Evolutionary conservation across 2,113 vertebrate genomes (phyloP), one percentile per base, ranked within the genome.

Genomic region (Murina feae): DNA sequence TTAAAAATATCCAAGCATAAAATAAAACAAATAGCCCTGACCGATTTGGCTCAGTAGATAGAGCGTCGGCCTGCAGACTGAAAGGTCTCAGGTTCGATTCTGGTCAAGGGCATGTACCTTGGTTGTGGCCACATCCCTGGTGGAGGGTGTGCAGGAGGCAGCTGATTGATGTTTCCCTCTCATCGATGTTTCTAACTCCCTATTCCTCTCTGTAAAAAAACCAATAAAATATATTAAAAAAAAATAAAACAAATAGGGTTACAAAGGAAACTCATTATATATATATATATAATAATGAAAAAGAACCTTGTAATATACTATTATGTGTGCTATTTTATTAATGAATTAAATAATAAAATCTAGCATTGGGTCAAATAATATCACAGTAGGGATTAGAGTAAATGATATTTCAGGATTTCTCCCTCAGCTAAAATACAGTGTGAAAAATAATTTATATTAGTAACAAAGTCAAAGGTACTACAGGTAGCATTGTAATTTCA

Each of bases 371-470:
- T 86, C 68, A 90, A 90, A 71, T 35, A 84, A 80, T 90, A 23
- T 60, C 68, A 85, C 80, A 93, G 39, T 21, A 81, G 39, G 1
- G 3, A 68, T 90, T n/a, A 81, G 35, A 86, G 69, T 42, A 90
- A 85, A 65, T 39, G 23, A 51, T 44, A 71, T 63, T 91, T 88
- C 65, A 91, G 82, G 42, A 87, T 83, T 65, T 53, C 35, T 37
- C 12, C 18, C 28, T 71, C 42, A 91, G 55, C 6, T 87, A 47
- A 93, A 86, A 93, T 68, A 39, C 20, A 0, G 28, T 10, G 23
- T 90, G 53, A 78, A 90, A 95, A 78, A 82, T 88, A 78, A 49
- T 76, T 82, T 68, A 16, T 90, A 35, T 78, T 65, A 32, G n/a
- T 58, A 14, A 92, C 53, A 72, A 84, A 92, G 17, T 92, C 72